Evolutionary conservation across 2,113 vertebrate species (phyloP).

Genomic region (Murina feae): DNA sequence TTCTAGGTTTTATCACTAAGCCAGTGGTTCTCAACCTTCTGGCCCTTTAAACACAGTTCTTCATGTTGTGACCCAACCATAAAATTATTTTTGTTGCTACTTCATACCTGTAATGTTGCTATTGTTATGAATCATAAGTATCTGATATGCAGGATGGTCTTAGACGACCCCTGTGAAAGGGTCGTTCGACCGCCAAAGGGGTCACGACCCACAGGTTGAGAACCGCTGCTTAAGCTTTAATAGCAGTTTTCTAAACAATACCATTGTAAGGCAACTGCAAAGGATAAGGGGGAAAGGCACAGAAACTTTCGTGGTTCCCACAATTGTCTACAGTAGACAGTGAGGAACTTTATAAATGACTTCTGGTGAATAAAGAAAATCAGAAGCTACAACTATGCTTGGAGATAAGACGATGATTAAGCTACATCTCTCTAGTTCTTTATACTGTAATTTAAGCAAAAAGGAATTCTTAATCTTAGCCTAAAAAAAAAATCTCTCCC

Average conservation of each 20-base stretch:
- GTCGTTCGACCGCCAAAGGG: no score
- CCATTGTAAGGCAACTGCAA: neutral
- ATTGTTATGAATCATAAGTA: no score
- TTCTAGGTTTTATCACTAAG: neutral
- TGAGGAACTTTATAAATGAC: neutral
- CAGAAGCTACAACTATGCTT: neutral
- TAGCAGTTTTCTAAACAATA: conserved; percentile 32
- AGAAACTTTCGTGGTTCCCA: neutral
- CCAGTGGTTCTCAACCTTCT: no score
- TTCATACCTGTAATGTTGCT: no score
- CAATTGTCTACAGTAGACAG: conserved; percentile 15
- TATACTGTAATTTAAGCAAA: neutral
- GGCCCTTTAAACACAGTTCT: no score
- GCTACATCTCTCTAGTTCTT: neutral
- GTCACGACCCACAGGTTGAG: no score
- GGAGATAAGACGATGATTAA: neutral
- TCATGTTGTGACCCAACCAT: no score
- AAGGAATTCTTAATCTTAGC: neutral
- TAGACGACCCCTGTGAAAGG: no score
- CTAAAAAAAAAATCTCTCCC: neutral
- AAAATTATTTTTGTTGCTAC: no score
- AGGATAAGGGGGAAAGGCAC: neutral
- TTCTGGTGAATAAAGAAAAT: neutral
- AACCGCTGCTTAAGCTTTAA: no score
- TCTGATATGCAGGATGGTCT: no score